Evolutionary conservation across 2,888 invertebrate genomes (phyloP).

Genomic region (Nymphalis c-album): DNA sequence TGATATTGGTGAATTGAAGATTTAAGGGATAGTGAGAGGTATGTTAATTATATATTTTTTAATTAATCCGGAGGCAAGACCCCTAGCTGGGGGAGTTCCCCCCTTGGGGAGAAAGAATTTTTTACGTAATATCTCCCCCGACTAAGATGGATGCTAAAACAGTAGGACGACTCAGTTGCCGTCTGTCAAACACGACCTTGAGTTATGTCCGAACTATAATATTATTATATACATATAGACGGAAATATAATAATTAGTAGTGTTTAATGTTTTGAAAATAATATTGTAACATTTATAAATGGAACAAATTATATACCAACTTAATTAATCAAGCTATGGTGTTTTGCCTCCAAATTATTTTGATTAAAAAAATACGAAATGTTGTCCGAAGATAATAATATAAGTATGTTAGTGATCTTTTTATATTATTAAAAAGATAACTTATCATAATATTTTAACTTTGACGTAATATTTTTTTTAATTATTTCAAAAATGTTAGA

Average conservation of each 20-base stretch:
- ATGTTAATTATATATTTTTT: conserved; percentile 47
- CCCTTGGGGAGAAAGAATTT: conserved; percentile 49
- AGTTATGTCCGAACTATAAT: conserved; percentile 68
- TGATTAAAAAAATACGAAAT: conserved; percentile 6
- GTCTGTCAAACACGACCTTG: conserved; percentile 77
- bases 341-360: conserved; percentile 24
- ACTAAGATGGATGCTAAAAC: conserved; percentile 58
- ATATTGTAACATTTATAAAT: neutral
- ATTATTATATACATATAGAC: conserved; percentile 50
- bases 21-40: conserved; percentile 72
- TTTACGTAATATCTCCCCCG: conserved; percentile 68
- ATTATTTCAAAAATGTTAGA: neutral
- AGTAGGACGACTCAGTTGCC: conserved; percentile 54
- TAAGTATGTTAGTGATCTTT: conserved; percentile 3
- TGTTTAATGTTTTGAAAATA: conserved; percentile 38
- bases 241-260: conserved; percentile 71
- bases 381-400: conserved; percentile 22
- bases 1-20: conserved; percentile 76
- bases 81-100: conserved; percentile 40
- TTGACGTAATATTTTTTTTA: conserved; percentile 8
- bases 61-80: conserved; percentile 50
- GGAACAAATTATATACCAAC: too few species aligned
- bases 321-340: conserved; percentile 18
- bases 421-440: conserved; percentile 23
- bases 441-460: conserved; percentile 19